A percentile compares a stretch with the other conserved stretches of the same genome.
Conservation (phyloP, 2,113 vertebrate species). For the Elgaria multicarinata region DNA sequence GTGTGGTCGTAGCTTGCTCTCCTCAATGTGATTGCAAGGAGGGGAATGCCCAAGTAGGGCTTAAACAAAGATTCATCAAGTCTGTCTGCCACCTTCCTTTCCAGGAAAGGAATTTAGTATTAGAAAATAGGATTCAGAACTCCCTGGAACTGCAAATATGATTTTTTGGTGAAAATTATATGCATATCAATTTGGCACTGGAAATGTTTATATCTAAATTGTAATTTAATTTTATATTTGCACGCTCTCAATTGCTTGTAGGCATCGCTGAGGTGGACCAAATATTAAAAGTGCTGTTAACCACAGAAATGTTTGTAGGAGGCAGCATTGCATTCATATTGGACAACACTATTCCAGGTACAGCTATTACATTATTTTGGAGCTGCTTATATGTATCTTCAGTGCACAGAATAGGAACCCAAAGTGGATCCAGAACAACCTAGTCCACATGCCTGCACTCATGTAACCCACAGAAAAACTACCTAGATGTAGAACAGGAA, state of each 20-base stretch:
- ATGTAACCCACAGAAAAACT: background rate
- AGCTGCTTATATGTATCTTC: background rate
- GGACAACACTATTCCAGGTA: slow-evolving; percentile 97
- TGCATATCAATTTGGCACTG: background rate
- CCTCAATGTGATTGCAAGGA: background rate
- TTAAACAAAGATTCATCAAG: too few species aligned
- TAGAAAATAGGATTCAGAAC: background rate
- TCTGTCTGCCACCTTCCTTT: background rate
- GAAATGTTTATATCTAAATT: background rate
- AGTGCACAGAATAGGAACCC: background rate
- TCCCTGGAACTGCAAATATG: background rate
- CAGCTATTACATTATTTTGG: background rate
- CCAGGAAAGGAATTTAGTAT: background rate
- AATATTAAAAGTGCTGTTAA: slow-evolving; percentile 93
- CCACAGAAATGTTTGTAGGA: slow-evolving; percentile 97
- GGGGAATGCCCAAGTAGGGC: background rate
- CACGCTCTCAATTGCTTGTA: slow-evolving; percentile 55
- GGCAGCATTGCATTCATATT: slow-evolving; percentile 91
- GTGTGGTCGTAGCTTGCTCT: background rate
- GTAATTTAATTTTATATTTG: background rate
- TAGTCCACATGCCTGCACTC: background rate
- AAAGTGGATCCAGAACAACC: background rate
- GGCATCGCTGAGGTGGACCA: slow-evolving; percentile 91
- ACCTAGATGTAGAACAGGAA: background rate
- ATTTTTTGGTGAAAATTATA: background rate